These are phyloP conservation scores for Chrysodeixis includens DNA, from an alignment of 2,888 invertebrate species.

Conservation along the genomic window DNA sequence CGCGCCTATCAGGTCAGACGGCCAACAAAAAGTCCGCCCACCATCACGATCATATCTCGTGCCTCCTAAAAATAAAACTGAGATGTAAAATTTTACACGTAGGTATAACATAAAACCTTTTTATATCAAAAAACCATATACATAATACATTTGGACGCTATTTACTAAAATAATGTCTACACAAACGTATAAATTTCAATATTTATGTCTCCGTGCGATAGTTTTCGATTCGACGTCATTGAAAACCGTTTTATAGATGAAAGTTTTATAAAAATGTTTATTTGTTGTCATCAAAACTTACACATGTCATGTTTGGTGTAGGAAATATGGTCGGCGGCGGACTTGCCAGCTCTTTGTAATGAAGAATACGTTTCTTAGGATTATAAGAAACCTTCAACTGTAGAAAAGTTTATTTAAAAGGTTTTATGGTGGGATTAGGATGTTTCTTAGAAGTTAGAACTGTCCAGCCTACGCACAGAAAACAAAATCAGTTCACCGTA, in stretches of 20 bases:
- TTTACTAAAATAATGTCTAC: slow-evolving; percentile 46
- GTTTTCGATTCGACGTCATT: slow-evolving; percentile 41
- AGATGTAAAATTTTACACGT: slow-evolving; percentile 58
- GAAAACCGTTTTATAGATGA: slow-evolving; percentile 23
- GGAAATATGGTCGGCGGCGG: not conserved
- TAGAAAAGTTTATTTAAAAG: not conserved
- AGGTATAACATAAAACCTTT: slow-evolving; percentile 41
- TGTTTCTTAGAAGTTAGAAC: not conserved
- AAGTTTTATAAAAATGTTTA: slow-evolving; percentile 38
- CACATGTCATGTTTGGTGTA: slow-evolving; percentile 11
- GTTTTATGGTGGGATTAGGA: not conserved
- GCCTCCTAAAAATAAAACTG: slow-evolving; percentile 68
- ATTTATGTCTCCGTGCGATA: slow-evolving; percentile 44
- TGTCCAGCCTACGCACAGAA: not conserved
- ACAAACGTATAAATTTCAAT: slow-evolving; percentile 41
- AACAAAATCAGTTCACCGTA: not conserved
- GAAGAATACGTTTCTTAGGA: not conserved
- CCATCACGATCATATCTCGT: slow-evolving; percentile 78
- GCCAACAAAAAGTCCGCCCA: slow-evolving; percentile 69
- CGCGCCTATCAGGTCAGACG: slow-evolving; percentile 62
- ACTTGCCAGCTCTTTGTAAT: slow-evolving; percentile 6
- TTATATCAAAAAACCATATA: slow-evolving; percentile 35
- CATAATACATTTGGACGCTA: slow-evolving; percentile 27
- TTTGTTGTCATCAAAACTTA: slow-evolving; percentile 34
- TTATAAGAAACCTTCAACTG: not conserved